A percentile compares a stretch with the other conserved stretches of the same genome.
Evolutionary conservation across 1,140 invertebrate genomes (phyloP).

Genomic region (Pseudomyrmex pallidus): DNA sequence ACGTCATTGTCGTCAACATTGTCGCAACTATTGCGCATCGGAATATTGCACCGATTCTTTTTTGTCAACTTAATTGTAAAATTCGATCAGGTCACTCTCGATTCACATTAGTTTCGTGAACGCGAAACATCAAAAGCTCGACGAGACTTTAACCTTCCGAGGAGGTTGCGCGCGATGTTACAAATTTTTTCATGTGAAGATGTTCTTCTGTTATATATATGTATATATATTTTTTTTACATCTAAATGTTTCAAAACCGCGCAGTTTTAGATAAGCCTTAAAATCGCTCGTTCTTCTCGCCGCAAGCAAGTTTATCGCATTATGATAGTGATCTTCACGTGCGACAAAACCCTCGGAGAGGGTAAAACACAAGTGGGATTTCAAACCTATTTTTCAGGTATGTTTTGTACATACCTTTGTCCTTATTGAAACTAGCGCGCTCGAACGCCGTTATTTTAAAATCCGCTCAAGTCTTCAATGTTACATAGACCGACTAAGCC

Average conservation of each 20-base stretch:
- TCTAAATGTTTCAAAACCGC: no score
- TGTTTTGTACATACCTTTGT: no score
- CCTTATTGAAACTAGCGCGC: not conserved
- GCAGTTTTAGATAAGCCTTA: no score
- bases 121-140: conserved; percentile 28
- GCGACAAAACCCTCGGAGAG: not conserved
- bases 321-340: not conserved
- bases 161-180: no score
- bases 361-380: not conserved
- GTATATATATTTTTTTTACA: no score
- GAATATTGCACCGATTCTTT: not conserved
- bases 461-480: not conserved
- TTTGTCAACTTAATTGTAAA: conserved; percentile 27
- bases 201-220: no score
- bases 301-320: not conserved
- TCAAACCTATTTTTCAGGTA: not conserved
- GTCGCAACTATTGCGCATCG: conserved; percentile 12
- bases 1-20: not conserved
- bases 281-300: not conserved
- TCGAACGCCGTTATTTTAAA: no score
- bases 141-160: not conserved
- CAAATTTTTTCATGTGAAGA: not conserved
- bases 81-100: conserved; percentile 33
- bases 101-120: conserved; percentile 1
- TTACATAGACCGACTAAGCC: conserved; percentile 68